Evolutionary conservation across 2,888 invertebrate genomes (phyloP).

Genomic region (Coenonympha arcania): DNA sequence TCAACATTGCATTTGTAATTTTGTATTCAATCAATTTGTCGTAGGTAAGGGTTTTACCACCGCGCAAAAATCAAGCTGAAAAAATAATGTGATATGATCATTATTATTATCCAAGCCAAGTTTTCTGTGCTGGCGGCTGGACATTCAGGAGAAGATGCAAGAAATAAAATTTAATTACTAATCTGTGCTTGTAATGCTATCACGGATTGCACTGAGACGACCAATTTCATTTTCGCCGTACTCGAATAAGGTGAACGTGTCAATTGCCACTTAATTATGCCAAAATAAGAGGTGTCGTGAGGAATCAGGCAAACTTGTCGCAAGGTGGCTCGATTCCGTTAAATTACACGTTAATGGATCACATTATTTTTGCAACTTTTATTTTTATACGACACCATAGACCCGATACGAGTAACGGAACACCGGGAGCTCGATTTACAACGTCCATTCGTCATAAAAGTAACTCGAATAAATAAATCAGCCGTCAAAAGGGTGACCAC

Average conservation of each 20-base stretch:
- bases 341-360: conserved; percentile 34
- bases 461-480: conserved; percentile 23
- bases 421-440: conserved; percentile 19
- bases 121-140: conserved; percentile 7
- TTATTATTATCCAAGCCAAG: no score
- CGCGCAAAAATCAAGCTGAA: conserved; percentile 10
- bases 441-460: conserved; percentile 12
- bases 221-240: conserved; percentile 12
- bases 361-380: conserved; percentile 32
- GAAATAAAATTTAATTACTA: conserved; percentile 8
- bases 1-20: conserved; percentile 22
- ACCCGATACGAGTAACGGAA: conserved; percentile 25
- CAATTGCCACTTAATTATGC: conserved; percentile 34
- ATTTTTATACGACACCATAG: conserved; percentile 30
- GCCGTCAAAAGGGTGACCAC: conserved; percentile 21
- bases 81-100: no score
- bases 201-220: neutral
- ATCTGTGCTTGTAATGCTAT: neutral
- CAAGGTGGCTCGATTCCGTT: conserved; percentile 34
- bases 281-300: conserved; percentile 27
- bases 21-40: conserved; percentile 22
- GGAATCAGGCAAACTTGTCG: conserved; percentile 30
- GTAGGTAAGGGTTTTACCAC: conserved; percentile 18
- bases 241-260: conserved; percentile 30
- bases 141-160: conserved; percentile 12